Evolutionary conservation across 1,140 invertebrate genomes (phyloP).

Genomic region (Stegodyphus dumicola): DNA sequence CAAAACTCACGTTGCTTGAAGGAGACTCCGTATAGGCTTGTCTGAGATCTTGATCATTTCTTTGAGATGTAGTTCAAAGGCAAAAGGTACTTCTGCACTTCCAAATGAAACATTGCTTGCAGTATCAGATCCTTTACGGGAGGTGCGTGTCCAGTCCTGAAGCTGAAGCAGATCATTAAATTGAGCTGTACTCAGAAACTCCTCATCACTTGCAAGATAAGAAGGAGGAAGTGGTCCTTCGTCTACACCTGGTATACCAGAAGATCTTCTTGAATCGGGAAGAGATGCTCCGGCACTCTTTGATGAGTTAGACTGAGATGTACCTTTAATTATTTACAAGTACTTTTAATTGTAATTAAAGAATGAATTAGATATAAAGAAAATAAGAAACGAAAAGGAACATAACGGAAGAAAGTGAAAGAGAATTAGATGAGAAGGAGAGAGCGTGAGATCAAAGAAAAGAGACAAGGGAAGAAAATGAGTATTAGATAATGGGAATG

Average conservation of each 20-base stretch:
- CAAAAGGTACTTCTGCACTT: conserved; percentile 63
- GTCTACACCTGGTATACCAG: conserved; percentile 7
- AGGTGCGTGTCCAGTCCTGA: conserved; percentile 53
- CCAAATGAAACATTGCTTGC: conserved; percentile 59
- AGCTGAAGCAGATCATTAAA: conserved; percentile 54
- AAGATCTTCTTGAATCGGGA: conserved; percentile 37
- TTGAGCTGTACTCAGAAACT: conserved; percentile 49
- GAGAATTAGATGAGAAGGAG: too few relatives aligned
- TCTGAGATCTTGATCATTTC: conserved; percentile 71
- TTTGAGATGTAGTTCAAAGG: conserved; percentile 65
- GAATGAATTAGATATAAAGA: too few relatives aligned
- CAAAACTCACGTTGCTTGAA: conserved; percentile 66
- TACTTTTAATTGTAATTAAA: too few relatives aligned
- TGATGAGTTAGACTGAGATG: too few relatives aligned
- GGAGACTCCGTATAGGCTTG: conserved; percentile 69
- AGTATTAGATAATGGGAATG: too few relatives aligned
- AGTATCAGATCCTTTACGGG: conserved; percentile 60
- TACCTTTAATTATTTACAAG: too few relatives aligned
- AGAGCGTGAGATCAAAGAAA: too few relatives aligned
- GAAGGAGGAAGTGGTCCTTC: conserved; percentile 27
- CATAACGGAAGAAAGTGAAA: too few relatives aligned
- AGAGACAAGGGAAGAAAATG: too few relatives aligned
- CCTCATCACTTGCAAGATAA: conserved; percentile 48
- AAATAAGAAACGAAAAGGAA: too few relatives aligned
- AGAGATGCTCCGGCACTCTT: neutral